Evolutionary conservation across 2,797 vertebrate genomes (phyloP).

Genomic region (Ispidina lecontei): DNA sequence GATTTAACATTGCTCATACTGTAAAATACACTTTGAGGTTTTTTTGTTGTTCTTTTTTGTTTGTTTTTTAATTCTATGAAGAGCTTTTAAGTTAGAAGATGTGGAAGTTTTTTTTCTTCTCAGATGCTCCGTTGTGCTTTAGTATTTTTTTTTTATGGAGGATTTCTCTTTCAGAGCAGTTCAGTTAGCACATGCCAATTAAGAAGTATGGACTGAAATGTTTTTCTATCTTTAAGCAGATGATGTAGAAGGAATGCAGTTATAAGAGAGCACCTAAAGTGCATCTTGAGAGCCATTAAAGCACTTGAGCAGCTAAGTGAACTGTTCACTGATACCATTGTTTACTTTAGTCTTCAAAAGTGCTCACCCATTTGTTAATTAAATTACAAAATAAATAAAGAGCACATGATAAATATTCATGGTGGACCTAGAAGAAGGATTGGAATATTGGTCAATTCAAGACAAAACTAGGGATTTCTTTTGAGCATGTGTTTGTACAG

Average conservation of each 20-base stretch:
- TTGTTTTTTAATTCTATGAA: background rate
- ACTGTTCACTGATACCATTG: slow-evolving; percentile 1
- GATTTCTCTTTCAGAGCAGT: slow-evolving; percentile 21
- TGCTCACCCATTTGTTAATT: slow-evolving; percentile 37
- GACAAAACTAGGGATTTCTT: background rate
- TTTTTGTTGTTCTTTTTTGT: background rate
- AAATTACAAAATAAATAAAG: slow-evolving; percentile 23
- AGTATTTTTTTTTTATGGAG: background rate
- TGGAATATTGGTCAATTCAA: background rate
- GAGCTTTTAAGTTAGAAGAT: background rate
- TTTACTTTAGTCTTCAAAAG: slow-evolving; percentile 22
- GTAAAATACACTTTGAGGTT: background rate
- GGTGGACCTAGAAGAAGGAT: background rate
- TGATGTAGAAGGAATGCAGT: slow-evolving; percentile 48
- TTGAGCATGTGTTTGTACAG: background rate
- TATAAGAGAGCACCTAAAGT: slow-evolving; percentile 49
- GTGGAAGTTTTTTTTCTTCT: background rate
- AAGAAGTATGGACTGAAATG: slow-evolving; percentile 18
- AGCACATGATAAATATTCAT: background rate
- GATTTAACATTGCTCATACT: background rate
- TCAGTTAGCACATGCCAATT: background rate
- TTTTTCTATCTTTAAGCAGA: slow-evolving; percentile 39
- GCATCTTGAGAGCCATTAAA: slow-evolving; percentile 66
- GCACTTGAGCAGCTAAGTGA: slow-evolving; percentile 39
- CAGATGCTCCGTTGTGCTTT: background rate